Conservation (phyloP, 2,113 vertebrate species). For the Mirounga angustirostris region DNA sequence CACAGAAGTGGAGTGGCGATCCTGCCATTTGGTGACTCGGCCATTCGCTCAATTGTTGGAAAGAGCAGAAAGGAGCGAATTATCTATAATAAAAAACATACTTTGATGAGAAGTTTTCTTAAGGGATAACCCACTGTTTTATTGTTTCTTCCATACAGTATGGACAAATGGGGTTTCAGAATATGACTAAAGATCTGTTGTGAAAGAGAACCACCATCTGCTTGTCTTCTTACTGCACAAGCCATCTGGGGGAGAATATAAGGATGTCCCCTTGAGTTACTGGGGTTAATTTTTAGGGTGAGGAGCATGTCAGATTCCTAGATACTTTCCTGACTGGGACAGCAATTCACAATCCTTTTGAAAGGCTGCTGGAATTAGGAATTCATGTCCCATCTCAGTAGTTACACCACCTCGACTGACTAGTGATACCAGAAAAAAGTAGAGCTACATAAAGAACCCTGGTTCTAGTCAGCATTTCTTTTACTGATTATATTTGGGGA, state of each 20-base stretch:
- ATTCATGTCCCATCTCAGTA: neutral
- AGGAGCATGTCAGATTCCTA: neutral
- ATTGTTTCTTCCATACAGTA: neutral
- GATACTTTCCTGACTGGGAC: neutral
- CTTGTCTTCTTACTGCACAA: neutral
- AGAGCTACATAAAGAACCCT: slow-evolving; percentile 10
- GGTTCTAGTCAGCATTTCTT: neutral
- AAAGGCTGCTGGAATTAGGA: neutral
- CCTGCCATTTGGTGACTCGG: slow-evolving; percentile 93
- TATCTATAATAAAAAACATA: slow-evolving; percentile 87
- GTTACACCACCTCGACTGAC: neutral
- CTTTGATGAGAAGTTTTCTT: slow-evolving; percentile 26
- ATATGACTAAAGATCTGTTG: neutral
- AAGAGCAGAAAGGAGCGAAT: slow-evolving; percentile 94
- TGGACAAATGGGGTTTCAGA: neutral
- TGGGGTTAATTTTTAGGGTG: neutral
- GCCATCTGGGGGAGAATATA: neutral
- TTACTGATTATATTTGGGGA: neutral
- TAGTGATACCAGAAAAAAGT: slow-evolving; percentile 69
- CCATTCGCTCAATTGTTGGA: slow-evolving; percentile 97
- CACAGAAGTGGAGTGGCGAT: slow-evolving; percentile 94
- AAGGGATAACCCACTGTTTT: neutral
- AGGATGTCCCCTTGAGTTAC: neutral
- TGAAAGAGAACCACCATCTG: neutral
- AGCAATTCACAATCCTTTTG: neutral